Percentiles rank a stretch among this genome's conserved stretches.
Conservation (phyloP, 2,113 vertebrate species). For the Neotragus moschatus region DNA sequence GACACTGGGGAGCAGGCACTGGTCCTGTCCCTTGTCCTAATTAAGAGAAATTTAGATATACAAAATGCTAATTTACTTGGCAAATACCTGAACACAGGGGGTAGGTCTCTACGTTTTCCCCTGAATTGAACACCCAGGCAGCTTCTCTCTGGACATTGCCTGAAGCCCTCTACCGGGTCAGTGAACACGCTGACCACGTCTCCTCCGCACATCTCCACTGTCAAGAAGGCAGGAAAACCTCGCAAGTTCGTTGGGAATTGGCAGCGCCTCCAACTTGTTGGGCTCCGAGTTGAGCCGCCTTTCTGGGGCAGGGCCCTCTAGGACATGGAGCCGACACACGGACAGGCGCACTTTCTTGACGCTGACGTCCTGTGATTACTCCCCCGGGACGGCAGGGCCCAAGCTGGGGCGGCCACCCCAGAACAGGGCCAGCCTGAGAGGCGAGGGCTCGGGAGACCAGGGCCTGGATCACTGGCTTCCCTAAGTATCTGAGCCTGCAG, state of each 20-base stretch:
- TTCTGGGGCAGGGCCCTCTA: fast-evolving
- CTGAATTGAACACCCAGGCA: background rate
- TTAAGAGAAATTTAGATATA: background rate
- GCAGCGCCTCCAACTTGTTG: fast-evolving
- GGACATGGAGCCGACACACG: fast-evolving
- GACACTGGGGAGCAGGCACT: fast-evolving
- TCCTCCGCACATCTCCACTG: fast-evolving
- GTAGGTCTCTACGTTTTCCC: fast-evolving
- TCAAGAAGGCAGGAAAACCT: background rate
- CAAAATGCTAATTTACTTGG: fast-evolving
- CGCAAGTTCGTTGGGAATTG: fast-evolving
- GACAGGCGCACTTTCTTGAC: fast-evolving
- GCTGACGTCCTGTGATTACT: fast-evolving
- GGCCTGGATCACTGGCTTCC: fast-evolving
- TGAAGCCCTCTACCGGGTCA: fast-evolving
- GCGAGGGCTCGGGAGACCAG: too few species aligned
- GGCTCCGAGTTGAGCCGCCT: fast-evolving
- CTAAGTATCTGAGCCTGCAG: background rate
- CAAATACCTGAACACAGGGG: fast-evolving
- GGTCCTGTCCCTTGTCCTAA: fast-evolving
- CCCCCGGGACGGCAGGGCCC: fast-evolving
- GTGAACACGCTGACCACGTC: fast-evolving
- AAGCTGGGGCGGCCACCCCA: background rate
- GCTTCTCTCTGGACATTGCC: background rate
- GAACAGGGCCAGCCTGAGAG: fast-evolving